These are phyloP conservation scores for Dolichoris vasculosae DNA, from an alignment of 1,140 invertebrate genomes.

Conservation along the genomic window DNA sequence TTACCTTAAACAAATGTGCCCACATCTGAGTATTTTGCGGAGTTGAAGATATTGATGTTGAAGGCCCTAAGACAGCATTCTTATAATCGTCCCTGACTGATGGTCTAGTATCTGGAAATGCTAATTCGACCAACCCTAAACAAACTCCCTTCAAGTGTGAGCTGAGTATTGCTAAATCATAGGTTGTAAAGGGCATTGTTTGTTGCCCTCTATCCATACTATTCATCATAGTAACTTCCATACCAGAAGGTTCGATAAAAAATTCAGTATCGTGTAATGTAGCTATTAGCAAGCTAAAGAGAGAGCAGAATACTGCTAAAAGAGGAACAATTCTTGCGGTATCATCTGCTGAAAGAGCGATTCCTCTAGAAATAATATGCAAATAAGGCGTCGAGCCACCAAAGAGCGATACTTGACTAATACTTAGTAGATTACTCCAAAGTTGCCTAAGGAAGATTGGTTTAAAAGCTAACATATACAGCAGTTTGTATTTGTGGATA, in stretches of 20 bases:
- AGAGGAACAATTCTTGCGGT: slow-evolving; percentile 84
- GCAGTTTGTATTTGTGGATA: slow-evolving; percentile 86
- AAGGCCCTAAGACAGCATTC: slow-evolving; percentile 69
- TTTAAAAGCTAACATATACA: slow-evolving; percentile 91
- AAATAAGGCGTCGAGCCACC: slow-evolving; percentile 81
- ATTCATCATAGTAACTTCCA: slow-evolving; percentile 1
- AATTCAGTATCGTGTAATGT: slow-evolving; percentile 94
- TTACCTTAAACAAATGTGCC: slow-evolving; percentile 74
- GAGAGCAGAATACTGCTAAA: slow-evolving; percentile 88
- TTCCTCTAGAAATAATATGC: slow-evolving; percentile 81
- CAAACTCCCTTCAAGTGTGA: slow-evolving; percentile 86
- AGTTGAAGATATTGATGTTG: slow-evolving; percentile 59
- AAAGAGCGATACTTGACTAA: slow-evolving; percentile 78
- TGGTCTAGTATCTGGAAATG: slow-evolving; percentile 87
- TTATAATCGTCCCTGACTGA: slow-evolving; percentile 73
- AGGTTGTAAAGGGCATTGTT: slow-evolving; percentile 80
- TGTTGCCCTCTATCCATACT: slow-evolving; percentile 59
- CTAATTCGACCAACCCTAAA: slow-evolving; percentile 90
- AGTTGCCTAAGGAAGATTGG: slow-evolving; percentile 86
- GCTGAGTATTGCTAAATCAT: slow-evolving; percentile 80
- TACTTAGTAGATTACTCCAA: slow-evolving; percentile 80
- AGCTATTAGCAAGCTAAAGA: slow-evolving; percentile 87
- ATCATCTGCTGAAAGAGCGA: slow-evolving; percentile 79
- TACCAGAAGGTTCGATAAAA: slow-evolving; percentile 68
- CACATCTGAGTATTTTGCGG: slow-evolving; percentile 75